Evolutionary conservation across 2,888 invertebrate genomes (phyloP).

Genomic region (Drosophila villosipedis): DNA sequence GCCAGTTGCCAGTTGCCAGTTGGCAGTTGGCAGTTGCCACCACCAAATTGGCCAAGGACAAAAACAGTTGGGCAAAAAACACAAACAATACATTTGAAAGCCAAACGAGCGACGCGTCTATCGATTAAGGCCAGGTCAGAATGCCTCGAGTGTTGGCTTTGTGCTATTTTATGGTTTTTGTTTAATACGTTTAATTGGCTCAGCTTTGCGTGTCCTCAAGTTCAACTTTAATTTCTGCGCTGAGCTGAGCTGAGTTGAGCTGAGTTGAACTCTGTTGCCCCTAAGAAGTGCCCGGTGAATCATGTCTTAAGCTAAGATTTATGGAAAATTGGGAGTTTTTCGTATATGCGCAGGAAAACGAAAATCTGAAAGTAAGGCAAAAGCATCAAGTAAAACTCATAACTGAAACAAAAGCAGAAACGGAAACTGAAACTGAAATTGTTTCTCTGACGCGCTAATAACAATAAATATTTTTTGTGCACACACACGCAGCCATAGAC

Average conservation of each 20-base stretch:
- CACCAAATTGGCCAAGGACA: conserved; percentile 34
- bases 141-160: not conserved
- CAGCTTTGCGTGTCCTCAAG: conserved; percentile 38
- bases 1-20: conserved; percentile 8
- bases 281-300: conserved; percentile 29
- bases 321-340: conserved; percentile 5
- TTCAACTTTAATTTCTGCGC: conserved; percentile 37
- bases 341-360: not conserved
- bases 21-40: conserved; percentile 8
- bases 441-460: conserved; percentile 34
- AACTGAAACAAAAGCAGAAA: conserved; percentile 4
- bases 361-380: not conserved
- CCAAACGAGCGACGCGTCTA: conserved; percentile 5
- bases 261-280: not conserved
- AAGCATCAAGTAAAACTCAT: conserved; percentile 1
- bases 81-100: conserved; percentile 21
- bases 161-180: not conserved
- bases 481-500: not conserved
- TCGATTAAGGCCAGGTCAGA: conserved; percentile 21
- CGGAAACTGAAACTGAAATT: conserved; percentile 16
- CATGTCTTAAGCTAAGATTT: conserved; percentile 43
- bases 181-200: conserved; percentile 42
- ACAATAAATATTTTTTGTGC: conserved; percentile 43
- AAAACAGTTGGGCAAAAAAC: not conserved
- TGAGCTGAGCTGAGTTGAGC: not conserved